phyloP scores from a whole-genome alignment of 2,797 vertebrate genomes.

The Betta splendens region DNA sequence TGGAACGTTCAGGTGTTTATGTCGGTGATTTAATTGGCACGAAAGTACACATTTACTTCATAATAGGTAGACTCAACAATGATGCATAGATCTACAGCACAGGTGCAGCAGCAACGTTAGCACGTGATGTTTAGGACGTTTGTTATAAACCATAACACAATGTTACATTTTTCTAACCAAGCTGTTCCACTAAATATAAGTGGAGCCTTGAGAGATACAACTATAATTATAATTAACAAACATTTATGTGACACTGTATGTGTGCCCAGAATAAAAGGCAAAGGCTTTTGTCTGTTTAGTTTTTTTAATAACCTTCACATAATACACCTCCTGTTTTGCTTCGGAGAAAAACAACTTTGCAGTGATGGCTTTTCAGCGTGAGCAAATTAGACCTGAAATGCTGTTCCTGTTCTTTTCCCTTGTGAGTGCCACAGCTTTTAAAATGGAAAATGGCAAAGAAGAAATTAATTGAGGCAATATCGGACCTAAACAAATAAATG shows the following conservation, averaged over 20 bases:
- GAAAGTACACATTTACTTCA: no score
- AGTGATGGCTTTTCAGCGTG: slow-evolving; percentile 19
- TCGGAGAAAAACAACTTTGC: slow-evolving; percentile 7
- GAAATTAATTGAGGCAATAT: slow-evolving; percentile 18
- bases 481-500: slow-evolving; percentile 14
- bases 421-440: slow-evolving; percentile 7
- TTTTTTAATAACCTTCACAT: slow-evolving; percentile 2
- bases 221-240: neutral
- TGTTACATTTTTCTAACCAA: no score
- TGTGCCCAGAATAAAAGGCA: neutral
- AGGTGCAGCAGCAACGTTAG: no score
- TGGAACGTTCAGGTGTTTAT: neutral
- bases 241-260: no score
- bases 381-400: slow-evolving; percentile 34
- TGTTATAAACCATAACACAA: no score
- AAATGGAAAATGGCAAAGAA: slow-evolving; percentile 12
- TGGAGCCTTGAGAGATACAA: no score
- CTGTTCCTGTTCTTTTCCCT: slow-evolving; percentile 20
- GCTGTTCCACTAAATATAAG: no score
- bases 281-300: neutral
- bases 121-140: no score
- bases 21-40: no score
- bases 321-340: neutral
- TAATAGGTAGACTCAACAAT: no score
- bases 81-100: no score